Conservation (phyloP, 2,888 invertebrate genomes). For the Amitus sp. region DNA sequence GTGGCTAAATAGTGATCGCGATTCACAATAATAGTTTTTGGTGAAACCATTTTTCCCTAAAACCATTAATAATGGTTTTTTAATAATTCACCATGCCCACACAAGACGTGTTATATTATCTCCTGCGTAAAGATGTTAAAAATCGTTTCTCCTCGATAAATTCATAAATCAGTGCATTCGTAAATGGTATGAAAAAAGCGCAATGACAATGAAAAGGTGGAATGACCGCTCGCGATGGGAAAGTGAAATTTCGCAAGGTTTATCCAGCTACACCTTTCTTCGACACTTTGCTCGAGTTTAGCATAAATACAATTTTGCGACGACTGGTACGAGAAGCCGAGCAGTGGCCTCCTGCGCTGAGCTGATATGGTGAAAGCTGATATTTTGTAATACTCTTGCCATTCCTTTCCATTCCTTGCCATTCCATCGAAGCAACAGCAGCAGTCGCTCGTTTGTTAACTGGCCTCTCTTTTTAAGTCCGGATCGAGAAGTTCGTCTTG, state of each 20-base stretch:
- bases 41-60: too few species aligned
- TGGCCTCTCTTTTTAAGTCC: constrained; percentile 34
- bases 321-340: constrained; percentile 23
- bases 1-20: too few species aligned
- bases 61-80: too few species aligned
- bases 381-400: constrained; percentile 65
- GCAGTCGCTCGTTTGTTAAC: constrained; percentile 32
- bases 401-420: constrained; percentile 60
- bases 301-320: constrained; percentile 37
- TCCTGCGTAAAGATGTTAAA: too few species aligned
- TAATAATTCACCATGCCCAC: too few species aligned
- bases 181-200: too few species aligned
- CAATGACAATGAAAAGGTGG: background rate
- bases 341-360: constrained; percentile 24
- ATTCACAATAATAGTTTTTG: too few species aligned
- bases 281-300: constrained; percentile 35
- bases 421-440: constrained; percentile 49
- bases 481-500: constrained; percentile 34
- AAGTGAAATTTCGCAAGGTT: constrained; percentile 4
- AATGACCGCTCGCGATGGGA: background rate
- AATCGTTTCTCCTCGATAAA: too few species aligned
- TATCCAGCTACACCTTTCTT: constrained; percentile 11
- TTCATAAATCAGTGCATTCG: too few species aligned
- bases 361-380: constrained; percentile 66
- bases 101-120: too few species aligned